Evolutionary conservation across 2,888 invertebrate genomes (phyloP), one percentile per base, ranked within the genome.

Genomic region (Harpagoxenus sublaevis): DNA sequence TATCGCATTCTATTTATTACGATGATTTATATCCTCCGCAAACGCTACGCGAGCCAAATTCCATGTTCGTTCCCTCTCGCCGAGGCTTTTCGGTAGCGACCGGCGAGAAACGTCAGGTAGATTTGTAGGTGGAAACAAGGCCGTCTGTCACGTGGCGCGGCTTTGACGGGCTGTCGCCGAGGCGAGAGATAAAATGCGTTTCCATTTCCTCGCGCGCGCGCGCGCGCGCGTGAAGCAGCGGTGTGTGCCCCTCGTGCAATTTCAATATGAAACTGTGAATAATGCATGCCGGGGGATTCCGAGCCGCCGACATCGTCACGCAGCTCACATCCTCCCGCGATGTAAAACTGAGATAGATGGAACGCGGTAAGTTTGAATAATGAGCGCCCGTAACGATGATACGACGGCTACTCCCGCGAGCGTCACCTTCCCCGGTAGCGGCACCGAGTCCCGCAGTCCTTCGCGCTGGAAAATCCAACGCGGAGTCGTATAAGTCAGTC

Each of bases 341-440:
- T 93, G 92, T 92, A 93, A 92, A 93, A 93, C 92, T 89, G 92
- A 93, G 93, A 93, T 93, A 93, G 92, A 94, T 93, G 91, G 93
- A 90, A 93, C 93, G 93, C 92, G 91, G 90, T 92, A 92, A 92
- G 93, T 93, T 94, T 94, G 94, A 94, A 93, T 94, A 94, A 93
- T 93, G 93, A 93, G 92, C 89, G 88, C 85, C 88, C 89, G 91
- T 91, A 91, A 92, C 92, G 93, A 93, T 89, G 92, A 93, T 92
- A 92, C 91, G 91, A 89, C 90, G 89, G 88, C 91, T 84, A 79
- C 83, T 89, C 71, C 84, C 84, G 74, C 84, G 70, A 88, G 77
- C 77, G 78, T 71, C 77, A 86, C 79, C 79, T 79, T 79, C 65
- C 28, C 63, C 42, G 83, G 82, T 75, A 83, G 70, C 81, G 31